Evolutionary conservation across 2,888 invertebrate species (phyloP).

Genomic region (Pristionchus arcanus): DNA sequence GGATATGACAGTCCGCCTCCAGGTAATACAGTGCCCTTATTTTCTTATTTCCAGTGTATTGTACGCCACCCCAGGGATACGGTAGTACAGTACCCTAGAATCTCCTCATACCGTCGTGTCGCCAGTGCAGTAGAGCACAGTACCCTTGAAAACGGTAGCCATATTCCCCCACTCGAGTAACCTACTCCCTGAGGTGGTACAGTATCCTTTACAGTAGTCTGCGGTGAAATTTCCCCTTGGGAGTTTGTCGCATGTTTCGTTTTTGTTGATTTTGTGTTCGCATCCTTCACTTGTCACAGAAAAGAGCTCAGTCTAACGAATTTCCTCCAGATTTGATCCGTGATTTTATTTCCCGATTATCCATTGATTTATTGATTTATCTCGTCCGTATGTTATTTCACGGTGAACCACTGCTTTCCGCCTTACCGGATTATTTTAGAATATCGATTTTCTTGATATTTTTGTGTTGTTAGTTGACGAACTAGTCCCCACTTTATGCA

Average conservation of each 20-base stretch:
- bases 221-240: not conserved
- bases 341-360: constrained; percentile 12
- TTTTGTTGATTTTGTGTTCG: constrained; percentile 27
- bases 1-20: not conserved
- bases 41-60: too few relatives aligned
- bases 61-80: not conserved
- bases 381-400: not conserved
- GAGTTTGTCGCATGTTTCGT: not conserved
- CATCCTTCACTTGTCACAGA: constrained; percentile 31
- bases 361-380: constrained; percentile 17
- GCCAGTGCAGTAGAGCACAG: not conserved
- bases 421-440: not conserved
- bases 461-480: not conserved
- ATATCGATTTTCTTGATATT: not conserved
- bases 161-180: not conserved
- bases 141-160: not conserved
- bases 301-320: constrained; percentile 24
- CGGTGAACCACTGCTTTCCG: not conserved
- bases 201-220: not conserved
- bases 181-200: not conserved
- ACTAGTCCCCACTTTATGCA: not conserved
- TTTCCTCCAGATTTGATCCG: constrained; percentile 4
- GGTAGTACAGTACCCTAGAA: not conserved
- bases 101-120: not conserved
- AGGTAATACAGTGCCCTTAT: too few relatives aligned